A percentile compares a stretch with the other conserved stretches of the same genome.
Evolutionary conservation across 2,797 vertebrate genomes (phyloP).

Genomic region (Diplodus sargus): DNA sequence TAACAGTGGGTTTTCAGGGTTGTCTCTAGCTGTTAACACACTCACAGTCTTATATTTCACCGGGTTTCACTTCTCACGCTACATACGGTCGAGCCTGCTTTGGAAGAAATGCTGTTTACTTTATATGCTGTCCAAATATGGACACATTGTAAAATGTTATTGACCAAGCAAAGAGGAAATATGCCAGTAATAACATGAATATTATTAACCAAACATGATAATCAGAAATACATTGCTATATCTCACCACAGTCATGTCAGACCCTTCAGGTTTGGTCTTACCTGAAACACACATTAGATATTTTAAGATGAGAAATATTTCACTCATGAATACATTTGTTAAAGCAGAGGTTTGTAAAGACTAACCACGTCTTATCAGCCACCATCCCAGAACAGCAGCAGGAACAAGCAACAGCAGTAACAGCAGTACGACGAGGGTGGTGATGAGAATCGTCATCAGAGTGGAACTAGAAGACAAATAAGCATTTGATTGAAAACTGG

Average conservation of each 20-base stretch:
- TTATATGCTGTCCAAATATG: neutral
- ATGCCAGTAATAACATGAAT: neutral
- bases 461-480: conserved; percentile 16
- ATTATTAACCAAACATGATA: neutral
- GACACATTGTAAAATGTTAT: neutral
- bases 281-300: conserved; percentile 18
- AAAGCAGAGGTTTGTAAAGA: neutral
- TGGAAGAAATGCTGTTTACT: neutral
- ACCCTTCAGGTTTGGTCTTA: neutral
- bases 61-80: neutral
- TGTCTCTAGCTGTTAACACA: neutral
- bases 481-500: neutral
- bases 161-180: neutral
- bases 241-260: conserved; percentile 28
- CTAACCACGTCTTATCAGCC: conserved; percentile 28
- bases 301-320: neutral
- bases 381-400: conserved; percentile 22
- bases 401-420: conserved; percentile 17
- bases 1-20: no score
- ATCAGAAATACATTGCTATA: neutral
- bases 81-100: neutral
- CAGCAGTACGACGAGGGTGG: neutral
- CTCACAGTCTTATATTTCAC: neutral
- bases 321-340: neutral
- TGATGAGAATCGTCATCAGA: neutral